Evolutionary conservation across 2,888 invertebrate species (phyloP).

Genomic region (Aphodius sticticus): DNA sequence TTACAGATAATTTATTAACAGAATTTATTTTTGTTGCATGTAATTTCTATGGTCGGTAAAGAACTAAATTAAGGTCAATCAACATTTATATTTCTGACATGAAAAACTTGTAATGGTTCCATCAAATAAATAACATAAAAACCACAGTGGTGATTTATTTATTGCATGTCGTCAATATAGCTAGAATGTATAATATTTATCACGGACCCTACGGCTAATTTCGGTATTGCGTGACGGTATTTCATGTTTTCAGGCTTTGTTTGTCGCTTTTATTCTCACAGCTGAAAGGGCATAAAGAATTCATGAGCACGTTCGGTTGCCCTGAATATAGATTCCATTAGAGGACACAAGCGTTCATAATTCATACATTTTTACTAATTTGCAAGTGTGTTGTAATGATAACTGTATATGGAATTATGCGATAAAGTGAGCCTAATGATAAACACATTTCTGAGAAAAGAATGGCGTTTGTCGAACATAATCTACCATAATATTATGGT

Average conservation of each 20-base stretch:
- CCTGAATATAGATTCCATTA: background rate
- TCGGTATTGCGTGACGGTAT: background rate
- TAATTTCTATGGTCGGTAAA: too few species aligned
- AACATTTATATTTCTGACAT: background rate
- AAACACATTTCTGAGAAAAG: background rate
- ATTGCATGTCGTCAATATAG: background rate
- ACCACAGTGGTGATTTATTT: background rate
- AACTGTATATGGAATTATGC: background rate
- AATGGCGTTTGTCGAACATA: too few species aligned
- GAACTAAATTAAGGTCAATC: too few species aligned
- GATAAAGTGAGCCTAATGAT: too few species aligned
- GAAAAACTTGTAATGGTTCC: background rate
- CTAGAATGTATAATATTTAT: background rate
- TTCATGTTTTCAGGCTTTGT: conserved; percentile 4
- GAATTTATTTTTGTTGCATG: too few species aligned
- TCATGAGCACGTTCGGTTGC: background rate
- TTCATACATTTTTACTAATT: background rate
- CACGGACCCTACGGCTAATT: background rate
- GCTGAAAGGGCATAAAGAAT: background rate
- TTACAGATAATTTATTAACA: background rate
- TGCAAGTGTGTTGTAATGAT: background rate
- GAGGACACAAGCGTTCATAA: background rate
- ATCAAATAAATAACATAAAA: background rate
- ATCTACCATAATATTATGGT: too few species aligned
- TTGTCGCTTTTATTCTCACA: background rate